These are phyloP conservation scores for Plectus sambesii DNA, from an alignment of 1,140 invertebrate genomes.

Conservation along the genomic window DNA sequence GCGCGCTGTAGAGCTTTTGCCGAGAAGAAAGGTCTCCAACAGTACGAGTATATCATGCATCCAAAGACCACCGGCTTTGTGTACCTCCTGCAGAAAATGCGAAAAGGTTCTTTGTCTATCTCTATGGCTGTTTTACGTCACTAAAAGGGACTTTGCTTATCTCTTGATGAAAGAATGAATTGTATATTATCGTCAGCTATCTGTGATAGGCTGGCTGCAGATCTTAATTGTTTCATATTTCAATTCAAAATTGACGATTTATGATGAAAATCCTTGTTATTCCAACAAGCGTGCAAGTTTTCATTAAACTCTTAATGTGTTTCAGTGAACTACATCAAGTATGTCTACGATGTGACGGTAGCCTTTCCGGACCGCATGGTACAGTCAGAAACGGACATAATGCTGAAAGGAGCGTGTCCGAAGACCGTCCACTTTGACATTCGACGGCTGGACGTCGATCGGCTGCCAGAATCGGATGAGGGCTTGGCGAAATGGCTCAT, in stretches of 20 bases:
- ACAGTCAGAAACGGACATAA: conserved; percentile 59
- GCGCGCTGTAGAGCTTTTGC: conserved; percentile 63
- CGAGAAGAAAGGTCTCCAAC: conserved; percentile 56
- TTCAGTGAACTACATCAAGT: conserved; percentile 55
- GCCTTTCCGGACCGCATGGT: conserved; percentile 60
- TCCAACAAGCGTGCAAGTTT: background rate
- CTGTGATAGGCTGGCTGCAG: too few relatives aligned
- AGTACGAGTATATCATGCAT: conserved; percentile 65
- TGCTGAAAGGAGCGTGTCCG: conserved; percentile 35
- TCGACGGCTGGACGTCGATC: conserved; percentile 15
- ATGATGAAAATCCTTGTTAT: conserved; percentile 2
- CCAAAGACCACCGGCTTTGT: conserved; percentile 73
- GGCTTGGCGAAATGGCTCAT: conserved; percentile 19
- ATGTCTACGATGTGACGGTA: conserved; percentile 67
- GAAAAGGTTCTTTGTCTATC: conserved; percentile 50
- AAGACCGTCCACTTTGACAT: conserved; percentile 22
- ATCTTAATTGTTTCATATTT: background rate
- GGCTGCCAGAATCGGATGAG: conserved; percentile 15
- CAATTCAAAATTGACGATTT: background rate
- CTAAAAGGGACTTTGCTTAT: too few relatives aligned
- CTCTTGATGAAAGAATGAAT: too few relatives aligned
- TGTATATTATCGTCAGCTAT: too few relatives aligned
- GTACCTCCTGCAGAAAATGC: conserved; percentile 58
- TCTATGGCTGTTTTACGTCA: too few relatives aligned
- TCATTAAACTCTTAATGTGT: conserved; percentile 11